Conservation (phyloP, 2,888 invertebrate species). For the Amiota mariae region DNA sequence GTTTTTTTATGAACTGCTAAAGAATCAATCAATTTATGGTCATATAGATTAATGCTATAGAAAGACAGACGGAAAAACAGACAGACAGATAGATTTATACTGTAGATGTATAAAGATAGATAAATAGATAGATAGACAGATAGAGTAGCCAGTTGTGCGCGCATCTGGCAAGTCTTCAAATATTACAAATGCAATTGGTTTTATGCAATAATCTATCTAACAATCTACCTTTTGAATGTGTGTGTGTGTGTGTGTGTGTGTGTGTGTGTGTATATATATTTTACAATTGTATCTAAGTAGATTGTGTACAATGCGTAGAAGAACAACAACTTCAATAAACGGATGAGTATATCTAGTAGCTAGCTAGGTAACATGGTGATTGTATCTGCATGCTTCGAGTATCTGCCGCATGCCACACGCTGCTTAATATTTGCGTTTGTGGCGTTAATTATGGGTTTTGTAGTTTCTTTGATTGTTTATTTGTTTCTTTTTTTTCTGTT, state of each 20-base stretch:
- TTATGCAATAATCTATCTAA: not conserved
- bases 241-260: not conserved
- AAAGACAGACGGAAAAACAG: too few relatives aligned
- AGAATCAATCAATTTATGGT: too few relatives aligned
- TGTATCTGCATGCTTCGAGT: not conserved
- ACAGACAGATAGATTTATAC: too few relatives aligned
- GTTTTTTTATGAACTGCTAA: too few relatives aligned
- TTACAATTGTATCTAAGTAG: too few relatives aligned
- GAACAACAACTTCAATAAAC: too few relatives aligned
- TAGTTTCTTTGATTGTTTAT: constrained; percentile 65
- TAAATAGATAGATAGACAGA: too few relatives aligned
- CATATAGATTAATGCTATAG: too few relatives aligned
- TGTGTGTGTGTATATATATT: not conserved
- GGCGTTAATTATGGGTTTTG: constrained; percentile 64
- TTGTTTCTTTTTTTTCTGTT: constrained; percentile 48
- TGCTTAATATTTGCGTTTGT: constrained; percentile 66
- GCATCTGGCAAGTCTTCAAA: constrained; percentile 28
- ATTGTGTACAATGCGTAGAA: too few relatives aligned
- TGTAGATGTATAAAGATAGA: too few relatives aligned
- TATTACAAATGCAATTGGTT: constrained; percentile 11
- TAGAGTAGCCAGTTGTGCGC: not conserved
- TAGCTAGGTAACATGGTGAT: not conserved
- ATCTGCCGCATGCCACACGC: constrained; percentile 31
- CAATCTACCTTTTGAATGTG: too few relatives aligned
- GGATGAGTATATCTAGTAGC: too few relatives aligned